Evolutionary conservation across 2,888 invertebrate species (phyloP).

Genomic region (Euzetes globulus): DNA sequence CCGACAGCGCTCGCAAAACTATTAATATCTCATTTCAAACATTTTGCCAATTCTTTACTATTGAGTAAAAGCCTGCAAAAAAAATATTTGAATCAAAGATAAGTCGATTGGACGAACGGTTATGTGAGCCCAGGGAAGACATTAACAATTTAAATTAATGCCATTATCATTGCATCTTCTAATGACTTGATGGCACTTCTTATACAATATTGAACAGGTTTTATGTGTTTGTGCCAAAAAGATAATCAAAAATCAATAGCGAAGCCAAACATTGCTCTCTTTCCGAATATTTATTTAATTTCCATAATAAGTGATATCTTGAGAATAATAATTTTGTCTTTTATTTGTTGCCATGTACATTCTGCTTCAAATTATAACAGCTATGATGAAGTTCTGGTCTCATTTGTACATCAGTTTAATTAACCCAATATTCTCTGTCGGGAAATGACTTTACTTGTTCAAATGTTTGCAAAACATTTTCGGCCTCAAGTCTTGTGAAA

Average conservation of each 20-base stretch:
- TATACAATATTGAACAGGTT: background rate
- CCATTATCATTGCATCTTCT: background rate
- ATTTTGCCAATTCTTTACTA: too few relatives aligned
- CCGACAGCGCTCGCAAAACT: background rate
- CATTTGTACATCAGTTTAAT: too few relatives aligned
- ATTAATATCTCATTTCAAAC: background rate
- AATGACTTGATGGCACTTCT: slow-evolving; percentile 4
- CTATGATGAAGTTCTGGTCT: too few relatives aligned
- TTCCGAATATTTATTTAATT: background rate
- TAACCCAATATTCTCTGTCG: too few relatives aligned
- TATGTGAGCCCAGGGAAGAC: background rate
- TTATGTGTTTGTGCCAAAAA: background rate
- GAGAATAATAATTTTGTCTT: background rate
- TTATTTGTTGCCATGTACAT: too few relatives aligned
- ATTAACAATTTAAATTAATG: slow-evolving; percentile 1
- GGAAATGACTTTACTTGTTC: too few relatives aligned
- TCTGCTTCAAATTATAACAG: too few relatives aligned
- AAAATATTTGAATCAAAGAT: background rate
- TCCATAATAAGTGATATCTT: background rate
- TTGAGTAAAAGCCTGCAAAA: background rate
- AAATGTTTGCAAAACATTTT: too few relatives aligned
- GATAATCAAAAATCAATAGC: slow-evolving; percentile 1
- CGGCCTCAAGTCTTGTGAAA: too few relatives aligned
- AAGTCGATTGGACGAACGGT: background rate
- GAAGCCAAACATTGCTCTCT: background rate